Evolutionary conservation across 2,797 vertebrate genomes (phyloP).

Genomic region (Onychomys leucogaster): DNA sequence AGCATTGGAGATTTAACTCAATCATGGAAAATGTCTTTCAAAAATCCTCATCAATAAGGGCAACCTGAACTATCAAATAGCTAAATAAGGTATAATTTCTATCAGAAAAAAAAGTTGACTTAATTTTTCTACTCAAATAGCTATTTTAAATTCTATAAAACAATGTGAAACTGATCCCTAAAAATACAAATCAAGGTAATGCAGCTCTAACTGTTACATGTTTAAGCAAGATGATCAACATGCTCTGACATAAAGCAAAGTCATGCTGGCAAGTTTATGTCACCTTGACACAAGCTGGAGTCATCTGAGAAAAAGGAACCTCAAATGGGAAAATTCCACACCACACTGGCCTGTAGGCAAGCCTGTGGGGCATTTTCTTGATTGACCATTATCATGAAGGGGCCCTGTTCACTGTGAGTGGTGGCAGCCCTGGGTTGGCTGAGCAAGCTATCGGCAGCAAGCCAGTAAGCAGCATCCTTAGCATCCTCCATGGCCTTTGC

Average conservation of each 20-base stretch:
- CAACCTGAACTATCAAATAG: neutral
- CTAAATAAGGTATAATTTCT: slow-evolving; percentile 39
- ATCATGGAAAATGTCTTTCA: slow-evolving; percentile 8
- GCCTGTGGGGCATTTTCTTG: neutral
- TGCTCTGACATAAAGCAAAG: neutral
- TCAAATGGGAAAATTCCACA: neutral
- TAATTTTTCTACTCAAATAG: slow-evolving; percentile 36
- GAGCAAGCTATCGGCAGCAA: neutral
- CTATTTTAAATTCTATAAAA: slow-evolving; percentile 37
- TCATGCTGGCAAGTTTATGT: neutral
- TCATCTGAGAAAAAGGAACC: too few species aligned
- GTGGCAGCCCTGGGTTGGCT: neutral
- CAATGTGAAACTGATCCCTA: neutral
- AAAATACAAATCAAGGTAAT: slow-evolving; percentile 39
- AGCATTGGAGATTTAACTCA: neutral
- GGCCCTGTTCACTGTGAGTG: too few species aligned
- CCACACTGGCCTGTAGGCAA: neutral
- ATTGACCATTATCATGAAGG: neutral
- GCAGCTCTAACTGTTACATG: neutral
- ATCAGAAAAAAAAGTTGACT: neutral
- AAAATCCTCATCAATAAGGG: neutral
- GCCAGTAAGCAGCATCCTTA: neutral
- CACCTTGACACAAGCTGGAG: neutral
- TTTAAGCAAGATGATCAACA: neutral
- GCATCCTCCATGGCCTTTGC: neutral